Evolutionary conservation across 2,113 vertebrate genomes (phyloP), one percentile per base, ranked within the genome.

Genomic region (Eonycteris spelaea): DNA sequence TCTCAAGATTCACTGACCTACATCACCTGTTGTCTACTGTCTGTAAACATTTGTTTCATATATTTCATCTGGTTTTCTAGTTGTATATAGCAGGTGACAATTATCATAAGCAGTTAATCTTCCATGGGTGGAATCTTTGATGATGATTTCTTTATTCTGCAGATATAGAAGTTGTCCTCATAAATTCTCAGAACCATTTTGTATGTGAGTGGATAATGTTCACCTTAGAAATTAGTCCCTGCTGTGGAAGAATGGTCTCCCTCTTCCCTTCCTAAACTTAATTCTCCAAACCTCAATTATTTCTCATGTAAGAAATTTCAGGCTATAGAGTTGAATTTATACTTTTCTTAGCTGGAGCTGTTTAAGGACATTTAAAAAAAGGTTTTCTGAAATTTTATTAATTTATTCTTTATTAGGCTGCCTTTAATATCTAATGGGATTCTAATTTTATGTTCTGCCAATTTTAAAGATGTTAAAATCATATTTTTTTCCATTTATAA

Each of bases 361-460:
- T 48, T 83, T 84, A 90, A 87, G 43, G 48, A 77, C 95, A 70
- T 68, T 51, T 16, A 48, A 24, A 79, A 78, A 84, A 82, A 78
- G 18, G 12, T 73, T 95, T 89, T 84, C 53, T 82, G 12, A 74
- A 90, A 67, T 74, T 43, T 90, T n/a, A 65, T 90, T 93, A 55
- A 92, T 91, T 91, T 83, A 53, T 91, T 91, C 59, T 95, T 88
- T 6, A 55, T 77, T 80, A 65, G 7, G 28, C 75, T 95, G 43
- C 33, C 57, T 79, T 96, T 82, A 90, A 53, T 59, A 28, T 90
- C 40, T 33, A 89, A 87, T 63, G 3, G 24, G 38, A 90, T 59
- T 86, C 71, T 11, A 78, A n/a, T 90, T 83, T 79, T 80, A 79
- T 48, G 5, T 59, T 77, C 33, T 80, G 28, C 33, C 48, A 61